Conservation (phyloP, 2,113 vertebrate genomes). For the Dromaius novaehollandiae region DNA sequence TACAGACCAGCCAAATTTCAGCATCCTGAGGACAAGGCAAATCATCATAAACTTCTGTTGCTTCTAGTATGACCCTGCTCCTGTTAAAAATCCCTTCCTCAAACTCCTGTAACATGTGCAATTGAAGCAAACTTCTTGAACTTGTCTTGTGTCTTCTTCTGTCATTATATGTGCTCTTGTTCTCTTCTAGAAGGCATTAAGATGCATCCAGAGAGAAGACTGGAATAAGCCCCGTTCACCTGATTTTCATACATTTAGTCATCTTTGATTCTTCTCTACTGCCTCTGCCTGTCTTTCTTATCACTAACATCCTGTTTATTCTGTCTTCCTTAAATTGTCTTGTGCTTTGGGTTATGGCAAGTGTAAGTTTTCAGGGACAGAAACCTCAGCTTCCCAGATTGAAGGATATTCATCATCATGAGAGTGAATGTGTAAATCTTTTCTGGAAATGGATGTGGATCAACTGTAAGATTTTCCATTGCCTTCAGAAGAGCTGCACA, state of each 20-base stretch:
- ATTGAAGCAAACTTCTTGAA: background rate
- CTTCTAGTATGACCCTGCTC: background rate
- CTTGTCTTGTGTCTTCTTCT: background rate
- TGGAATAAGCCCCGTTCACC: background rate
- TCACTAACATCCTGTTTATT: background rate
- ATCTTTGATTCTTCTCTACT: background rate
- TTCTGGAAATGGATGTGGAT: background rate
- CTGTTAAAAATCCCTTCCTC: background rate
- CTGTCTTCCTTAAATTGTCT: background rate
- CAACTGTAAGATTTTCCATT: background rate
- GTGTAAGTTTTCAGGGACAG: background rate
- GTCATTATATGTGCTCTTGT: background rate
- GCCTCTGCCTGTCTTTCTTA: background rate
- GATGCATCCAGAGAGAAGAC: background rate
- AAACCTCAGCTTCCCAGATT: background rate
- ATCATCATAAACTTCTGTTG: background rate
- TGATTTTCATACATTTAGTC: background rate
- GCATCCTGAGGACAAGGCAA: background rate
- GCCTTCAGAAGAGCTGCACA: background rate
- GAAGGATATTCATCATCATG: background rate
- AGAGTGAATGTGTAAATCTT: rapidly evolving
- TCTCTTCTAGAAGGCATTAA: background rate
- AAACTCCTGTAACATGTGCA: background rate
- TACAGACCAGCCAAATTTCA: background rate
- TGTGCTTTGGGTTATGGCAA: background rate